Evolutionary conservation across 1,140 invertebrate species (phyloP).

Genomic region (Phthorimaea operculella): DNA sequence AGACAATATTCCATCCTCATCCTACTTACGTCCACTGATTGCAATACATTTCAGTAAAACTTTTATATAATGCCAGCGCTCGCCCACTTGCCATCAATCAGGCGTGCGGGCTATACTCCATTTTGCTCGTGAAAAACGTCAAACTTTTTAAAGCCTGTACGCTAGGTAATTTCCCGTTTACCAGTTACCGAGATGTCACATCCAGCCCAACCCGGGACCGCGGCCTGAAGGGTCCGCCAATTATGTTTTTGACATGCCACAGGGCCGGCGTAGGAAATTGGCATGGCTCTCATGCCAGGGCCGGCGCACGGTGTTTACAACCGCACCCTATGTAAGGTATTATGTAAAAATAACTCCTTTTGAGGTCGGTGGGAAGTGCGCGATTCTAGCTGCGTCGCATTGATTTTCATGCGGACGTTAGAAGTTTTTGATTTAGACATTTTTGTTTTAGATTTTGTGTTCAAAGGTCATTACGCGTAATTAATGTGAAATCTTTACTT

Average conservation of each 20-base stretch:
- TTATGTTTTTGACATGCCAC: slow-evolving; percentile 41
- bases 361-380: slow-evolving; percentile 7
- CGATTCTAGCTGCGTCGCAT: no score
- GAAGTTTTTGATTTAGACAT: no score
- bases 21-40: no score
- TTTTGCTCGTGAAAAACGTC: neutral
- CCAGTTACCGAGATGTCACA: neutral
- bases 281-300: slow-evolving; percentile 15
- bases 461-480: no score
- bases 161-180: no score
- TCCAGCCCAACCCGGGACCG: neutral
- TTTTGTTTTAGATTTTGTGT: no score
- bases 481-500: no score
- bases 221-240: slow-evolving; percentile 33
- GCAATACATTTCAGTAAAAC: neutral
- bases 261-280: slow-evolving; percentile 27
- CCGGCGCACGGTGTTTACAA: neutral
- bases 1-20: no score
- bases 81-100: neutral
- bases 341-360: neutral
- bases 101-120: no score
- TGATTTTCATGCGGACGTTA: no score
- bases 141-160: neutral
- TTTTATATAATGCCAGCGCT: neutral
- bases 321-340: neutral